Base-by-base conservation (phyloP, 2,888 invertebrate species). In the Mythimna lalbum region DNA sequence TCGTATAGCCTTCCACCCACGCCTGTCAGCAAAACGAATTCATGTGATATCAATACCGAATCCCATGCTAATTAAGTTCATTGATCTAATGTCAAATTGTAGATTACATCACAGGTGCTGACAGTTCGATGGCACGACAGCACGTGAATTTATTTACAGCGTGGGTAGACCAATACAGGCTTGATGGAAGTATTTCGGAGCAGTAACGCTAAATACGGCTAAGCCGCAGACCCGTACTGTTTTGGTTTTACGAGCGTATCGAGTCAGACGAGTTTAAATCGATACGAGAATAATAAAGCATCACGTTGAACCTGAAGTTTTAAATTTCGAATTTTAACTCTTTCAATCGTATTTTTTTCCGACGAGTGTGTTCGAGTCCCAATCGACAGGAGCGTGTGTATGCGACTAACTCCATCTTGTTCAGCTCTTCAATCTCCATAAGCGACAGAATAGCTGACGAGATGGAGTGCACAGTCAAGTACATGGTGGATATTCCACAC, bases 161-260 rank as follows among this genome's bases (percentile, higher is more conserved):
- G 65, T 62, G 71, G 70, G 76, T 70, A 55, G 67, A 53, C 55
- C 36, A 68, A 65, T 23, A 55, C 14, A 43, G 56, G 36, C 49
- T 43, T 61, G 57, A 60, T 63, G 55, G 66, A 56, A 70, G 19
- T 43, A 64, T 61, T 76, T 66, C n/a, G 56, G 66, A 74, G 39
- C 62, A 76, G 83, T 81, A 81, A 79, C 81, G 70, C 57, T 59
- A 63, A 76, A 79, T 66, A 81, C 73, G 27, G 27, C 9, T 57
- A 56, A 57, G 33, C 53, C 49, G 50, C 31, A 67, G 27, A 33
- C 43, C 55, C 43, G 33, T 49, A 71, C n/a, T 62, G 57, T 63
- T 83, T 73, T 56, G 63, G 43, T 64, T 78, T 67, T 69, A 69
- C 21, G 65, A 67, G 4, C 33, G 66, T 23, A 39, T 47, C 52